Base-by-base conservation (phyloP, 2,113 vertebrate genomes). In the Choloepus hoffmanni region DNA sequence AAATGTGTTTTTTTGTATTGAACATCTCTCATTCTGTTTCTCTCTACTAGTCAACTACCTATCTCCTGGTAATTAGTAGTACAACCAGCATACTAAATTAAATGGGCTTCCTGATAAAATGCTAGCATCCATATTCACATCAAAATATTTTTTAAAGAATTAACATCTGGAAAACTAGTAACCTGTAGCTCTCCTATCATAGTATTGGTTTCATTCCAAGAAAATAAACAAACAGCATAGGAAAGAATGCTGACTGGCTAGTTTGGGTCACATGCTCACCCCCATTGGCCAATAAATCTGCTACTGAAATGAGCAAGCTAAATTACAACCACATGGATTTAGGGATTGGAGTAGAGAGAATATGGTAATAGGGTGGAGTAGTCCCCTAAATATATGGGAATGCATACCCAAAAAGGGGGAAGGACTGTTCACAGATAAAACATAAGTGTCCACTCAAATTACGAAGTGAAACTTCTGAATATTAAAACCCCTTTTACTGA, bases 101-200 rank as follows among this genome's bases (percentile, higher is more conserved):
- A 13, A 77, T 48, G 28, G 6, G 2, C 18, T 74, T 94, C 30
- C 55, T 70, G 26, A n/a, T n/a, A 48, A 92, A 88, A 68, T 68
- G 3, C 4, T 36, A 16, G 0, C 36, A 93, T 60, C 45, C 28
- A 93, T 72, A 85, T 82, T 63, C 7, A 96, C 4, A 87, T 5
- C n/a, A 95, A 82, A 96, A 74, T 68, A 89, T 68, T 36, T 36
- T 36, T 36, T 33, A 85, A 50, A 55, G 84, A 73, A 70, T 77
- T 83, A 45, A 74, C 43, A 81, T 1, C 28, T 83, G 7, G 53
- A 63, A 91, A 93, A 45, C 13, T 55, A 0, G 10, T 73, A 60
- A 23, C 1, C 3, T 40, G 1, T 63, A 72, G 19, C 11, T 58
- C 60, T 53, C 89, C 10, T 84, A 43, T 68, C 68, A 77, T 3